These are phyloP conservation scores for Lepilemur septentrionalis DNA, from an alignment of 2,797 vertebrate genomes.

Conservation along the genomic window DNA sequence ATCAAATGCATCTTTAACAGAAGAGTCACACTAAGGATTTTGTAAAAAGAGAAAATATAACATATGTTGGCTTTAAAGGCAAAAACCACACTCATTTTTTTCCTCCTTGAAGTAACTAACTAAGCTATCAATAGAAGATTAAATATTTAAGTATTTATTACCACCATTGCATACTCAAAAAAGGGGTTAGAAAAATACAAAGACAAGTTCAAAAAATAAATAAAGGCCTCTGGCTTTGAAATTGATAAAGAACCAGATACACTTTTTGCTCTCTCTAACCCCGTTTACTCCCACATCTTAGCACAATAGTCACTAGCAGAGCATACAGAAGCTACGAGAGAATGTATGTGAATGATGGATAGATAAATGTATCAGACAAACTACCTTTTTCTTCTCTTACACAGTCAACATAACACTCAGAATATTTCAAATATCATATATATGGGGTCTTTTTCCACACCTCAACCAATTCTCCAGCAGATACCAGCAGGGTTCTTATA, in stretches of 20 bases:
- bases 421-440: neutral
- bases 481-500: neutral
- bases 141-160: conserved; percentile 22
- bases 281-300: neutral
- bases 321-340: neutral
- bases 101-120: neutral
- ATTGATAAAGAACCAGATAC: neutral
- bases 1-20: neutral
- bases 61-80: neutral
- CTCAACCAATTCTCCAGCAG: neutral
- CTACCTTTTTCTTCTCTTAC: neutral
- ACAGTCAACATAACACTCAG: neutral
- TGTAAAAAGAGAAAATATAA: conserved; percentile 11
- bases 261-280: neutral
- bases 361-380: neutral
- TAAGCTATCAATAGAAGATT: neutral
- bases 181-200: conserved; percentile 18
- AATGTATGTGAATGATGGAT: neutral
- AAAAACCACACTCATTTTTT: neutral
- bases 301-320: neutral
- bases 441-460: neutral
- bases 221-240: neutral
- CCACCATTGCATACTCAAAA: neutral
- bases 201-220: neutral
- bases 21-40: neutral